Conservation (phyloP, 2,113 vertebrate species). For the Tringa solitaria region DNA sequence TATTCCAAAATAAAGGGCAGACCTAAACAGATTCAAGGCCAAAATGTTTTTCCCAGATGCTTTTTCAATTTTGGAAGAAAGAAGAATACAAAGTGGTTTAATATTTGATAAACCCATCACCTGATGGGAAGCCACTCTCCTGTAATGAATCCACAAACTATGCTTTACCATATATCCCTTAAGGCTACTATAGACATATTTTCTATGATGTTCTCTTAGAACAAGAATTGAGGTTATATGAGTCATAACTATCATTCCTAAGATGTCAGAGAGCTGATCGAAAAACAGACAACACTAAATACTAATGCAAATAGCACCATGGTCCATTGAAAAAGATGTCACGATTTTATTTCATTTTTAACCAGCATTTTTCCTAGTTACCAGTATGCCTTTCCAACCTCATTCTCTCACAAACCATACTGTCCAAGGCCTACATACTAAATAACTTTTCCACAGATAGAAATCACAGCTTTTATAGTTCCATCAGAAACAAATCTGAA, state of each 20-base stretch:
- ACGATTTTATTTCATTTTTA: not conserved
- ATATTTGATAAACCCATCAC: conserved; percentile 2
- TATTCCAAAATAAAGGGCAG: conserved; percentile 2
- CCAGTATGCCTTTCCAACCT: not conserved
- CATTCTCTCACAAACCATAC: not conserved
- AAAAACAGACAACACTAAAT: not conserved
- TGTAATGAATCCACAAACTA: not conserved
- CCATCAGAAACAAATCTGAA: not conserved
- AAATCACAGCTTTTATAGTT: not conserved
- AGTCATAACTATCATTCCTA: not conserved
- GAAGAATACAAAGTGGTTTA: not conserved
- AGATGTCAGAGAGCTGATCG: not conserved
- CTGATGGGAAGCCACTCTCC: not conserved
- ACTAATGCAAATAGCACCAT: not conserved
- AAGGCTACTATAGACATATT: not conserved
- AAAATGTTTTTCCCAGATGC: not conserved
- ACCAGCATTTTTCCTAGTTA: not conserved
- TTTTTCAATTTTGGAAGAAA: not conserved
- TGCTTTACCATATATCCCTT: not conserved
- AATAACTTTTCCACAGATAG: not conserved
- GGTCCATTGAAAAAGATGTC: not conserved
- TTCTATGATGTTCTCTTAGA: not conserved
- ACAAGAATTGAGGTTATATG: not conserved
- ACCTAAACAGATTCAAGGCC: not conserved
- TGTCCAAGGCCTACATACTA: not conserved